Percentiles rank a stretch among this genome's conserved stretches.
phyloP scores from a whole-genome alignment of 2,113 vertebrate species.

The Potamarius usumacintae region DNA sequence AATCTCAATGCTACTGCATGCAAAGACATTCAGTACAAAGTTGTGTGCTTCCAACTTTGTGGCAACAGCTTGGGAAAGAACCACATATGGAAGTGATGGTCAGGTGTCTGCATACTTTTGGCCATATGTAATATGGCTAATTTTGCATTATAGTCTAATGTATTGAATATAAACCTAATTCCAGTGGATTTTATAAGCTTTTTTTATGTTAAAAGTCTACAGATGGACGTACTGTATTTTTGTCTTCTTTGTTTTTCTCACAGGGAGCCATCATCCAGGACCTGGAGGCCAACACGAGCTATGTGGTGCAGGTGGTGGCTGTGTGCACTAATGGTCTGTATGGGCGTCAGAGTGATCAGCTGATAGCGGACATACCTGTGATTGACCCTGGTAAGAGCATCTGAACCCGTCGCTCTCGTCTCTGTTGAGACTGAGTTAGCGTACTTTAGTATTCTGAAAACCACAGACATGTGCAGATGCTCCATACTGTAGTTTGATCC shows the following conservation, averaged over 20 bases:
- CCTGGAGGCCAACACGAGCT: constrained; percentile 87
- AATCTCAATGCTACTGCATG: neutral
- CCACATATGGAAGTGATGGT: neutral
- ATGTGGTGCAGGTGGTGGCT: constrained; percentile 89
- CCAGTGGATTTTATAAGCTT: neutral
- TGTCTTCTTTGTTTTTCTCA: neutral
- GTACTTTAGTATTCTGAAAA: neutral
- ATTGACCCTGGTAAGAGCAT: constrained; percentile 84
- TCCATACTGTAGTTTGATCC: constrained; percentile 27
- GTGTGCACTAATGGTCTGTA: constrained; percentile 88
- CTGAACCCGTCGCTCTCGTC: constrained; percentile 34
- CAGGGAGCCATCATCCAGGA: constrained; percentile 93
- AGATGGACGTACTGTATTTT: neutral
- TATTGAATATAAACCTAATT: neutral
- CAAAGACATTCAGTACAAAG: neutral
- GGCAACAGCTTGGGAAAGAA: neutral
- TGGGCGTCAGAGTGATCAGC: constrained; percentile 84
- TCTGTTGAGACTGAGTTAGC: constrained; percentile 35
- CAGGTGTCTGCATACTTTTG: neutral
- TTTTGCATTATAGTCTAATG: neutral
- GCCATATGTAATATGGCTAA: neutral
- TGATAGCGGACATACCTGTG: constrained; percentile 83
- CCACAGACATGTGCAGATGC: neutral
- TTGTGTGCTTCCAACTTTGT: neutral
- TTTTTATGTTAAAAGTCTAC: neutral